Percentiles rank a stretch among this genome's conserved stretches.
Conservation (phyloP, 2,797 vertebrate genomes). For the Delichon dasypus region DNA sequence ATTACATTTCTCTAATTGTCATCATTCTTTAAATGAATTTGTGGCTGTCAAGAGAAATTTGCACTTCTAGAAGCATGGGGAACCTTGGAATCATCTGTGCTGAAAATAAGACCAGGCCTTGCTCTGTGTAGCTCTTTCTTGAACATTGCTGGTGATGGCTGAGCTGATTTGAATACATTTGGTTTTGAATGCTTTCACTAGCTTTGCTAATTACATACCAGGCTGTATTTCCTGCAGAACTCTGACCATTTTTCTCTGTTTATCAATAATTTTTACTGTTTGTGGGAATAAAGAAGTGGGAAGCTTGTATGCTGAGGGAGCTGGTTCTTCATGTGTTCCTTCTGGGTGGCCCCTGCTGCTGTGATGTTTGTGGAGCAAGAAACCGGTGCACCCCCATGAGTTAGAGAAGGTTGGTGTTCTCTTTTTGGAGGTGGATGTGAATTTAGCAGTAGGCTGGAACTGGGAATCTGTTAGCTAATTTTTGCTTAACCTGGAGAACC, state of each 20-base stretch:
- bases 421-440: background rate
- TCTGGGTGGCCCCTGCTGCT: background rate
- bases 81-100: background rate
- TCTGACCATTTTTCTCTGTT: background rate
- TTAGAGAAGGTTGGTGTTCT: background rate
- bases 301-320: background rate
- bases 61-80: background rate
- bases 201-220: background rate
- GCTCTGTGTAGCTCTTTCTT: background rate
- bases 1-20: slow-evolving; percentile 39
- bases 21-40: slow-evolving; percentile 17
- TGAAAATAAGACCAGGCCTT: background rate
- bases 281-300: background rate
- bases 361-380: background rate
- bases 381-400: accelerated
- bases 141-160: background rate
- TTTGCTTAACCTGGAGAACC: background rate
- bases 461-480: background rate
- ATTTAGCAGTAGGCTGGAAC: background rate
- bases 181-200: background rate
- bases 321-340: accelerated
- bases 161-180: background rate
- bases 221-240: background rate
- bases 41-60: slow-evolving; percentile 23
- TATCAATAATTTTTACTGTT: background rate